Evolutionary conservation across 2,113 vertebrate species (phyloP).

Genomic region (Cephalopholis sonnerati): DNA sequence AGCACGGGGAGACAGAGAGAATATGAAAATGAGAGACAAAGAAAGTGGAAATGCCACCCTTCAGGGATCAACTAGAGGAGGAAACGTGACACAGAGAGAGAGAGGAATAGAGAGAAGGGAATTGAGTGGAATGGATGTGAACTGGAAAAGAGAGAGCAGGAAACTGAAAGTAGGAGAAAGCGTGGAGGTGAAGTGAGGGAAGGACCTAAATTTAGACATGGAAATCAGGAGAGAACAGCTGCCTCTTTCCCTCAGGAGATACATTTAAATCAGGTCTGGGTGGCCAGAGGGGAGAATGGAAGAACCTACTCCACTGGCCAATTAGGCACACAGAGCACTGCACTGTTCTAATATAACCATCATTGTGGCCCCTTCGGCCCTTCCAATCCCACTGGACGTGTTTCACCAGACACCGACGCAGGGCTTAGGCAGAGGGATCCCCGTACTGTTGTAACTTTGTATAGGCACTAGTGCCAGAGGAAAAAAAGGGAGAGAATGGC

Average conservation of each 20-base stretch:
- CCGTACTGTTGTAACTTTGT: slow-evolving; percentile 52
- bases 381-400: slow-evolving; percentile 66
- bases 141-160: slow-evolving; percentile 65
- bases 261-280: slow-evolving; percentile 83
- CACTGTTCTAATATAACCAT: slow-evolving; percentile 81
- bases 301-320: slow-evolving; percentile 81
- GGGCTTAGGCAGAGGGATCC: slow-evolving; percentile 58
- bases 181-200: slow-evolving; percentile 64
- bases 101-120: slow-evolving; percentile 26
- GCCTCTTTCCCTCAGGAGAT: slow-evolving; percentile 79
- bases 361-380: slow-evolving; percentile 70
- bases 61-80: slow-evolving; percentile 72
- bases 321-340: slow-evolving; percentile 77
- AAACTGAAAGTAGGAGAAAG: slow-evolving; percentile 73
- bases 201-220: slow-evolving; percentile 82
- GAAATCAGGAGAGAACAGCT: slow-evolving; percentile 83
- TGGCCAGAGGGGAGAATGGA: slow-evolving; percentile 74
- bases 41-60: slow-evolving; percentile 74
- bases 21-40: slow-evolving; percentile 77
- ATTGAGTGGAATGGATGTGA: slow-evolving; percentile 64
- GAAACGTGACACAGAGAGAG: slow-evolving; percentile 43
- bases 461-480: slow-evolving; percentile 3
- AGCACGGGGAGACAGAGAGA: slow-evolving; percentile 54
- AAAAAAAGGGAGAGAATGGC: not conserved
- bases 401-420: slow-evolving; percentile 54